Base-by-base conservation (phyloP, 2,888 invertebrate species). In the Cryptocheilus praepositus region DNA sequence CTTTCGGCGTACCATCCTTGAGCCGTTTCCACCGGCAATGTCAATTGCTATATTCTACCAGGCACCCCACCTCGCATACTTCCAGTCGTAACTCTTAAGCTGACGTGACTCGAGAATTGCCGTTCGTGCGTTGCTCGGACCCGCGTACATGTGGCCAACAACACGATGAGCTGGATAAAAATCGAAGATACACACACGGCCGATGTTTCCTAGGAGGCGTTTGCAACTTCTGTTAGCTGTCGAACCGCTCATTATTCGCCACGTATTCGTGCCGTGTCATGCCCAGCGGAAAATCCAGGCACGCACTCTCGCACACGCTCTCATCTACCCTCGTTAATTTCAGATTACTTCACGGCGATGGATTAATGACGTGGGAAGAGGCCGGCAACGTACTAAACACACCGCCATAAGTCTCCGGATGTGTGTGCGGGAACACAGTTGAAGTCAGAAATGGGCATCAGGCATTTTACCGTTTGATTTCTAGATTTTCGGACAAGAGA, bases 1-100 rank as follows among this genome's bases (percentile, higher is more conserved):
- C 49, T 2, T n/a, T 13, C 11, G 8, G 5, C 16, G 16, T 11
- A 2, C 49, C 1, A 49, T 49, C 18, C 1, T 49, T 13, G 49
- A 1, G n/a, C 49, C 18, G 89, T 90, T 7, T 90, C 90, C 25
- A 89, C 76, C 7, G 90, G 78, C 79, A 61, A 5, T 65, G 72
- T 72, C 61, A 68, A 73, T 64, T 71, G 56, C 22, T 61, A 15
- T 21, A 36, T 36, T 49, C 18, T 16, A n/a, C 49, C 1, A 13
- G 36, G 45, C 46, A 52, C 52, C 51, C 19, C 21, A 18, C 8
- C 11, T 36, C 36, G 8, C 8, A 7, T 36, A 36, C 36, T 36
- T 36, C 36, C 11, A 13, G 11, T 22, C 22, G 21, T n/a, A 45
- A 21, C 13, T 22, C 55, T 56, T 49, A 63, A 67, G 52, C 61